Evolutionary conservation across 2,797 vertebrate genomes (phyloP), one percentile per base, ranked within the genome.

Genomic region (Phaenicophaeus curvirostris): DNA sequence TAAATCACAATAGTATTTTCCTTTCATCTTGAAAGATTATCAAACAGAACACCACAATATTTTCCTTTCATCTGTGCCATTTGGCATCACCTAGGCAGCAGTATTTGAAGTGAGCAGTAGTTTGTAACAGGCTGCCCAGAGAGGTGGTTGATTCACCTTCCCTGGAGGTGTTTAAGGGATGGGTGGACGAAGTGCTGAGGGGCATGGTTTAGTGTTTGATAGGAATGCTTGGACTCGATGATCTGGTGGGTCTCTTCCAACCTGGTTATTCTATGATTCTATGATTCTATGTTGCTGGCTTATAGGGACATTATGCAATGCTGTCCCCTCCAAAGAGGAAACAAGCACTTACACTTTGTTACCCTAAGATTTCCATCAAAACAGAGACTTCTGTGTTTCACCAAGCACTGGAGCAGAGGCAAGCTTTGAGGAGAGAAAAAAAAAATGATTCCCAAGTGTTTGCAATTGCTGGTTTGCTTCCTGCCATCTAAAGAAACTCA

Each of bases 401-500:
- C 15, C 68, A 48, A 42, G 51, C 54, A 57, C n/a, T 73, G 58
- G 50, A 74, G 69, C 3, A 90, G 68, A 84, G 30, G 72, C 15
- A 77, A 20, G 48, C 85, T 83, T 31, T 68, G 53, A 66, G 50
- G 58, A 4, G 15, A 24, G n/a, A n/a, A n/a, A 59, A 69, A 78
- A 58, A 63, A 84, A 88, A 66, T 2, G 28, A 93, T 74, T 63
- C 25, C 89, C 41, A 67, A 77, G 79, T 85, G 81, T 69, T 79
- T 65, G 54, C 54, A 67, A 57, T 30, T 76, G 61, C 63, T 90
- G 58, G 21, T 84, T 89, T 46, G 65, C 28, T 33, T 57, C 77
- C 77, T 95, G 67, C 74, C 76, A 94, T 95, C 82, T 66, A 35
- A 72, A 84, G 74, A 90, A 93, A 79, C 37, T 77, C 35, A 73